Percentiles rank a stretch among this genome's conserved stretches.
These are phyloP conservation scores for Fregetta grallaria DNA, from an alignment of 2,113 vertebrate genomes.

Conservation along the genomic window DNA sequence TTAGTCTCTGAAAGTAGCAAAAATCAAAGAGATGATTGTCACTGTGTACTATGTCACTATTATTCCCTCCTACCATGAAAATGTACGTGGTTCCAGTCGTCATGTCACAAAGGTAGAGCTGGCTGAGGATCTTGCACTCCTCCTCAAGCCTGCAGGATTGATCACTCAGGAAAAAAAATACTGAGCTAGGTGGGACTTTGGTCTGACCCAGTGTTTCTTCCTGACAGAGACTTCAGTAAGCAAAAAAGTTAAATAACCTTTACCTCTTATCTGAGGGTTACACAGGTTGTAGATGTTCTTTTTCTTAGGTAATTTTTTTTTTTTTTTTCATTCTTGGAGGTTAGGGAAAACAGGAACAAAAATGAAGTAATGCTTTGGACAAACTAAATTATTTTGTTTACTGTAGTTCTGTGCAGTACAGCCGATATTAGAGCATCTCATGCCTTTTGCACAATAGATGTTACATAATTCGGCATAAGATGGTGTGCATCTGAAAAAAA, in stretches of 20 bases:
- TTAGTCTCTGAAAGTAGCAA: not conserved
- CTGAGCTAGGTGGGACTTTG: not conserved
- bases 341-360: not conserved
- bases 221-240: not conserved
- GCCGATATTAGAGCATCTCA: accelerated
- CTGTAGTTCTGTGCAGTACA: not conserved
- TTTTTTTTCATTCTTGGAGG: not conserved
- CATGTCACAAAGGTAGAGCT: not conserved
- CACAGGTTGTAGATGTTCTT: not conserved
- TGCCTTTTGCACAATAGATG: not conserved
- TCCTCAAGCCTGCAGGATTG: not conserved
- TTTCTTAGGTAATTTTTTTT: not conserved
- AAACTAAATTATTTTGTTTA: not conserved
- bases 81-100: not conserved
- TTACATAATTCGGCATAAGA: not conserved
- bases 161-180: not conserved
- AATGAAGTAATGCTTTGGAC: not conserved
- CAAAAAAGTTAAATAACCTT: not conserved
- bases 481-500: not conserved
- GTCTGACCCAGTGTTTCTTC: not conserved
- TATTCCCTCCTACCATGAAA: not conserved
- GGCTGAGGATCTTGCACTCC: not conserved
- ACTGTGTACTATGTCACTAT: not conserved
- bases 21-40: not conserved
- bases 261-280: not conserved